Conservation (phyloP, 1,140 invertebrate genomes). For the Temnothorax curvispinosus region DNA sequence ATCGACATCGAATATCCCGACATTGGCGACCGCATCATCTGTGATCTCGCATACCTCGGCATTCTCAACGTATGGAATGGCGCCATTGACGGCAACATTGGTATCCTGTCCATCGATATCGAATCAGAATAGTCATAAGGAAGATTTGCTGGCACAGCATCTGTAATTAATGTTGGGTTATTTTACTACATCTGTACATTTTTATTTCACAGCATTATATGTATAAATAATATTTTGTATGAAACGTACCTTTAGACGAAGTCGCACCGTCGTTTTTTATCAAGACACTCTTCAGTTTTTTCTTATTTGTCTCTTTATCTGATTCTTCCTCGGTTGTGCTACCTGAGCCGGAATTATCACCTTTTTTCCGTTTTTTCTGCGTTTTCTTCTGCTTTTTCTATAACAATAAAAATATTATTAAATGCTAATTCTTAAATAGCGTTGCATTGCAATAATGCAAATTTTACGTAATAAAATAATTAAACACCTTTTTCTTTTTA, state of each 20-base stretch:
- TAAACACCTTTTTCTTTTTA: conserved; percentile 81
- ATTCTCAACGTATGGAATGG: conserved; percentile 61
- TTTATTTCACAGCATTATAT: neutral
- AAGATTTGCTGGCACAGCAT: neutral
- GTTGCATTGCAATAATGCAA: neutral
- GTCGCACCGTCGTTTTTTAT: conserved; percentile 68
- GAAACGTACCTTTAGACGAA: conserved; percentile 71
- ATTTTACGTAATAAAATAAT: conserved; percentile 7
- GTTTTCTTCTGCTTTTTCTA: conserved; percentile 60
- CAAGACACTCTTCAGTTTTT: conserved; percentile 79
- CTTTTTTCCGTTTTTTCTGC: conserved; percentile 80
- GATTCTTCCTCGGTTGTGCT: conserved; percentile 71
- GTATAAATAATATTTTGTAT: neutral
- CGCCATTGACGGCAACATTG: neutral
- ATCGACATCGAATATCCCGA: conserved; percentile 12
- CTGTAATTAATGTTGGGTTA: conserved; percentile 1
- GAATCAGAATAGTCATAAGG: conserved; percentile 39
- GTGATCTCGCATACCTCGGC: conserved; percentile 76
- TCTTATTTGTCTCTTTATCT: conserved; percentile 73
- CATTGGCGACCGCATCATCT: conserved; percentile 16
- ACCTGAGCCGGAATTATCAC: conserved; percentile 68
- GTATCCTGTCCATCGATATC: conserved; percentile 17
- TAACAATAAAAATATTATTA: conserved; percentile 29
- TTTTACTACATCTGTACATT: neutral
- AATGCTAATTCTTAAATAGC: conserved; percentile 2